These are phyloP conservation scores for Delia radicum DNA, from an alignment of 1,140 invertebrate species.

Conservation along the genomic window DNA sequence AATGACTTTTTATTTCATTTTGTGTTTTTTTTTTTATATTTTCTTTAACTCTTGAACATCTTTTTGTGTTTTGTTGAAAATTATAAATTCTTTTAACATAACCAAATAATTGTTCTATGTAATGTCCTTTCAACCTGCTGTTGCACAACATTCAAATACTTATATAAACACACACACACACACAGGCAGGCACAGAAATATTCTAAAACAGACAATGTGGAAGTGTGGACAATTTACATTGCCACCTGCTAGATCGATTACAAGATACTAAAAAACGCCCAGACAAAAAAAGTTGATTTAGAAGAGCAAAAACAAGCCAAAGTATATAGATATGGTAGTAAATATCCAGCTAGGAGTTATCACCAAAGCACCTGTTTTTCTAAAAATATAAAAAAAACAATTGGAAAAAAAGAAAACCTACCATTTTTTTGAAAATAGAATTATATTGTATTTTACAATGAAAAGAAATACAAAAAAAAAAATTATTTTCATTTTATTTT, in stretches of 20 bases:
- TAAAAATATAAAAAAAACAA: background rate
- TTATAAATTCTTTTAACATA: background rate
- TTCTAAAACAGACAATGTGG: constrained; percentile 1
- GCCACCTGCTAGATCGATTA: constrained; percentile 23
- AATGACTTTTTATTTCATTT: background rate
- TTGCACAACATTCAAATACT: background rate
- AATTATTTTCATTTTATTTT: too few species aligned
- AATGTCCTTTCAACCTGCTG: constrained; percentile 21
- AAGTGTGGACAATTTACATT: constrained; percentile 24
- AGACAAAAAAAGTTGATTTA: constrained; percentile 18
- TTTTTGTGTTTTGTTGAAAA: background rate
- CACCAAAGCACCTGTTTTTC: background rate
- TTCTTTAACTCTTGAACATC: background rate
- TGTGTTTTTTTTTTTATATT: background rate
- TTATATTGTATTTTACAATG: background rate
- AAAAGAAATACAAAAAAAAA: too few species aligned
- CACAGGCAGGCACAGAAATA: background rate
- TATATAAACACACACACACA: background rate
- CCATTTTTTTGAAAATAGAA: background rate
- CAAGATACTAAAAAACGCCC: constrained; percentile 13
- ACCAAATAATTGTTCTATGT: constrained; percentile 20
- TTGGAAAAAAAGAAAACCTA: background rate
- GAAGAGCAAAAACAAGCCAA: background rate
- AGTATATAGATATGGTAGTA: background rate
- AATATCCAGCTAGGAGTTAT: constrained; percentile 12